Conservation (phyloP, 2,113 vertebrate genomes). For the Proterorhinus semilunaris region DNA sequence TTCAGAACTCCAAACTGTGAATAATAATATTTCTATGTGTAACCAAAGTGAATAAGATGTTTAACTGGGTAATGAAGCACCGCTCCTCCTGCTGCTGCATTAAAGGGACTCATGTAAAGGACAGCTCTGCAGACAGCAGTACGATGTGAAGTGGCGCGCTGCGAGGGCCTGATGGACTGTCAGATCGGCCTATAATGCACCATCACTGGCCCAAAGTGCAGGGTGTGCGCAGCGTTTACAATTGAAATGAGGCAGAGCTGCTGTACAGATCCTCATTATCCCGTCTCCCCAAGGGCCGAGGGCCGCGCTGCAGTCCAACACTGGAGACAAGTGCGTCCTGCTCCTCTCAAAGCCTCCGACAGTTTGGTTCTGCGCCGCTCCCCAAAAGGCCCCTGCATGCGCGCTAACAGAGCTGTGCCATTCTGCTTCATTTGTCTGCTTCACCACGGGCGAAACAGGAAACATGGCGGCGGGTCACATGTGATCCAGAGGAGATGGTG, state of each 20-base stretch:
- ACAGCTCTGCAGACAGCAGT: slow-evolving; percentile 21
- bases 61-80: not conserved
- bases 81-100: not conserved
- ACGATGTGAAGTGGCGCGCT: slow-evolving; percentile 30
- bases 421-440: slow-evolving; percentile 62
- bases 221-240: slow-evolving; percentile 72
- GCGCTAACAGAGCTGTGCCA: slow-evolving; percentile 35
- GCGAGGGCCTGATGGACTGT: slow-evolving; percentile 69
- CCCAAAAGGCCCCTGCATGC: slow-evolving; percentile 56
- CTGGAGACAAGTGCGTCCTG: slow-evolving; percentile 56
- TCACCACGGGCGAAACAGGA: slow-evolving; percentile 67
- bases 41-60: not conserved
- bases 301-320: slow-evolving; percentile 51
- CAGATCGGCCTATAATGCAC: slow-evolving; percentile 71
- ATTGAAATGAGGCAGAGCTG: slow-evolving; percentile 77
- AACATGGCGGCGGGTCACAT: slow-evolving; percentile 69
- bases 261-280: slow-evolving; percentile 75
- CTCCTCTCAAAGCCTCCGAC: slow-evolving; percentile 47
- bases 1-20: not conserved
- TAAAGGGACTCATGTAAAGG: not conserved
- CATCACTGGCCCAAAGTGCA: slow-evolving; percentile 74
- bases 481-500: slow-evolving; percentile 65
- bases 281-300: slow-evolving; percentile 67
- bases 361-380: slow-evolving; percentile 55
- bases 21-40: not conserved